These are phyloP conservation scores for Siniperca scherzeri DNA, from an alignment of 2,797 vertebrate genomes.

Conservation along the genomic window DNA sequence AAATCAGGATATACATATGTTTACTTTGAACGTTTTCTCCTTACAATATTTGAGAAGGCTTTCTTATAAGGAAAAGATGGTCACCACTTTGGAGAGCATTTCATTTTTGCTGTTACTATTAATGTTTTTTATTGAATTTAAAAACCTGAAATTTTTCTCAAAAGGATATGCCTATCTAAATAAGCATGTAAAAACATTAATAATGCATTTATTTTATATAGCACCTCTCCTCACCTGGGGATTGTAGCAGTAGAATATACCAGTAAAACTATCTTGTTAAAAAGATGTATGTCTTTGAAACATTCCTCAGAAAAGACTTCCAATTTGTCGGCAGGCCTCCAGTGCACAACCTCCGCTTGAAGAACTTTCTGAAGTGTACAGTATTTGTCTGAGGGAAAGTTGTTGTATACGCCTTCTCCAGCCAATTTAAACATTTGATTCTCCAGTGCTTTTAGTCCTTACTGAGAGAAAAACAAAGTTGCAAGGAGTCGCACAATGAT, in stretches of 20 bases:
- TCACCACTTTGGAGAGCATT: background rate
- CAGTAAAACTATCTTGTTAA: slow-evolving; percentile 40
- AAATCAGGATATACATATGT: slow-evolving; percentile 5
- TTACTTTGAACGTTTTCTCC: background rate
- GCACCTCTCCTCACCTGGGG: slow-evolving; percentile 10
- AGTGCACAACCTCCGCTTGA: slow-evolving; percentile 43
- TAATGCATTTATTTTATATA: slow-evolving; percentile 13
- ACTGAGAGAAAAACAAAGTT: slow-evolving; percentile 73
- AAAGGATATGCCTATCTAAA: background rate
- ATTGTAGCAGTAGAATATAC: slow-evolving; percentile 6
- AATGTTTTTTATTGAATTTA: slow-evolving; percentile 1
- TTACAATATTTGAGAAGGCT: slow-evolving; percentile 7
- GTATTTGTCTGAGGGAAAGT: slow-evolving; percentile 59
- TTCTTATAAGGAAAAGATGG: slow-evolving; percentile 9
- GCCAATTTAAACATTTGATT: slow-evolving; percentile 79
- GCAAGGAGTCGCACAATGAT: slow-evolving; percentile 52
- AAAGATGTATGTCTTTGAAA: slow-evolving; percentile 36
- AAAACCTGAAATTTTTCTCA: slow-evolving; percentile 11
- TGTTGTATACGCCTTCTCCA: slow-evolving; percentile 66
- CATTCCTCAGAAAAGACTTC: slow-evolving; percentile 32
- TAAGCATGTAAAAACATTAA: background rate
- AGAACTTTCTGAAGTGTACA: slow-evolving; percentile 63
- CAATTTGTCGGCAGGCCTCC: slow-evolving; percentile 50
- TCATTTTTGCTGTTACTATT: background rate
- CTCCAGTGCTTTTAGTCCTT: slow-evolving; percentile 64